A percentile compares a stretch with the other conserved stretches of the same genome.
Conservation (phyloP, 1,140 invertebrate genomes). For the Muscidifurax raptorellus region DNA sequence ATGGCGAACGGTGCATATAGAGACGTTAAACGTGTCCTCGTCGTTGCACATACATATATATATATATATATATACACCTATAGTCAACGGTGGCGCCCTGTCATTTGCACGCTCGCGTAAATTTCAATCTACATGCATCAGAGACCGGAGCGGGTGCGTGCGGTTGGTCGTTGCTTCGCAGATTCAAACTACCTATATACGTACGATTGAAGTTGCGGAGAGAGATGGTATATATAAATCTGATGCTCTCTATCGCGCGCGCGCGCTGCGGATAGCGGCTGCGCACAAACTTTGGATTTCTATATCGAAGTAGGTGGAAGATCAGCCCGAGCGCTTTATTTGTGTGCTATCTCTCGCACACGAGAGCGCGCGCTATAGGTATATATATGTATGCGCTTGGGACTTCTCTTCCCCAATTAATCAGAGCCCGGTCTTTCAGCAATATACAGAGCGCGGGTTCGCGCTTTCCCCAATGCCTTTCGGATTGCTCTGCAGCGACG, state of each 20-base stretch:
- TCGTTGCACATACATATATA: constrained; percentile 8
- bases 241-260: background rate
- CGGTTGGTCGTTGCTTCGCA: constrained; percentile 44
- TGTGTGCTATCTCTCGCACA: background rate
- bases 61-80: too few relatives aligned
- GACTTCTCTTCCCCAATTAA: constrained; percentile 19
- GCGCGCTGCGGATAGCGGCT: background rate
- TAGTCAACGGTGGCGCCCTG: background rate
- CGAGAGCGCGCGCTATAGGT: background rate
- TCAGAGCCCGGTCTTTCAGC: constrained; percentile 10
- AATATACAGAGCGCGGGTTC: background rate
- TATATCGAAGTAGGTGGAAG: background rate
- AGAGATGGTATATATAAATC: background rate
- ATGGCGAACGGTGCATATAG: background rate
- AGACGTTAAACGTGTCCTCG: background rate
- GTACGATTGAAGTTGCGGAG: constrained; percentile 53
- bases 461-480: background rate
- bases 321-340: background rate
- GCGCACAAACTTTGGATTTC: background rate
- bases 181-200: constrained; percentile 54
- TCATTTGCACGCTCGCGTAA: constrained; percentile 56
- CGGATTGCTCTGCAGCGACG: background rate
- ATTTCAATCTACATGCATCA: constrained; percentile 58
- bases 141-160: constrained; percentile 40
- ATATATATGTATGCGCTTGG: background rate